These are phyloP conservation scores for Emydocephalus ijimae DNA, from an alignment of 2,113 vertebrate genomes.

Conservation along the genomic window DNA sequence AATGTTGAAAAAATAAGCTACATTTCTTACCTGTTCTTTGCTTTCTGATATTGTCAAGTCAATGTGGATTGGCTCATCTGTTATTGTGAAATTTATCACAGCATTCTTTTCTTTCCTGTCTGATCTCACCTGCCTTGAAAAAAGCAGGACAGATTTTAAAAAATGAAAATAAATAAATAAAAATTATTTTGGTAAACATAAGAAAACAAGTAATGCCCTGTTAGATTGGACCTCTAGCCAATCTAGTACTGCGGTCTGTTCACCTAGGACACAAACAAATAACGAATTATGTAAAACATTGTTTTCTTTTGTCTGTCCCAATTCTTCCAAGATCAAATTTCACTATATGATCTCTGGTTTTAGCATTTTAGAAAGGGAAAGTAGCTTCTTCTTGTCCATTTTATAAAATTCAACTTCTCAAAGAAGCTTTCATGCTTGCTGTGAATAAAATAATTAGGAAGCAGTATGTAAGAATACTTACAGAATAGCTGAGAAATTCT, in stretches of 20 bases:
- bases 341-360: neutral
- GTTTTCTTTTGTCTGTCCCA: neutral
- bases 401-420: neutral
- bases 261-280: neutral
- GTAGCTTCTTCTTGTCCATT: neutral
- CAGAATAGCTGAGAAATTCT: slow-evolving; percentile 55
- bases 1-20: neutral
- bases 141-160: slow-evolving; percentile 26
- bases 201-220: neutral
- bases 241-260: neutral
- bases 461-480: slow-evolving; percentile 43
- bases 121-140: slow-evolving; percentile 89
- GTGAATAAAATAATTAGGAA: neutral
- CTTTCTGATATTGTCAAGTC: slow-evolving; percentile 84
- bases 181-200: neutral
- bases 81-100: slow-evolving; percentile 90
- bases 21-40: slow-evolving; percentile 85
- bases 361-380: neutral
- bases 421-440: neutral
- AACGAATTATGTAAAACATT: neutral
- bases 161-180: neutral
- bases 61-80: slow-evolving; percentile 86
- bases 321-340: neutral
- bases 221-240: neutral
- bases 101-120: slow-evolving; percentile 93